A percentile compares a stretch with the other conserved stretches of the same genome.
Evolutionary conservation across 1,140 invertebrate genomes (phyloP).

Genomic region (Pantala flavescens): DNA sequence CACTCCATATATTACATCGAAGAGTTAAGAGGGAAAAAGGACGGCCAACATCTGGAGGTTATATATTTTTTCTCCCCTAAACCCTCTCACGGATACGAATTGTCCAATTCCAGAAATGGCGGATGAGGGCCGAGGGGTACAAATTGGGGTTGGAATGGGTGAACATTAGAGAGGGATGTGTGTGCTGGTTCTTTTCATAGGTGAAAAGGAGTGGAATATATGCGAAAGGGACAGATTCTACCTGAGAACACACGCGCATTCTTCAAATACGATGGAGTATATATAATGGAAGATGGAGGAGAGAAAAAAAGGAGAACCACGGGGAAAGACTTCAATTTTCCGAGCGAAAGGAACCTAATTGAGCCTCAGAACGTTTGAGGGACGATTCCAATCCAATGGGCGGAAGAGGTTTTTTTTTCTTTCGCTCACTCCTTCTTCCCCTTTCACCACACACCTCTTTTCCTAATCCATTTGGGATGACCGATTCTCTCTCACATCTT

Average conservation of each 20-base stretch:
- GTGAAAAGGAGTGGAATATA: too few species aligned
- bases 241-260: too few species aligned
- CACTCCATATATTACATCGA: too few species aligned
- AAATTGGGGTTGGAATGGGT: neutral
- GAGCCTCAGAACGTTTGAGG: neutral
- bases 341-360: conserved; percentile 5
- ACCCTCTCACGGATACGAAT: neutral
- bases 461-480: neutral
- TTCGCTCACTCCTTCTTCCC: neutral
- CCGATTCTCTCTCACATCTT: too few species aligned
- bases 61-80: neutral
- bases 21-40: too few species aligned
- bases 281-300: neutral
- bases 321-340: neutral
- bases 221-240: too few species aligned
- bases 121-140: neutral
- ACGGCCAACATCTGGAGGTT: neutral
- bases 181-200: too few species aligned
- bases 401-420: neutral
- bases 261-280: neutral
- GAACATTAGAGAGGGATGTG: neutral
- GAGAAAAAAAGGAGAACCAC: neutral
- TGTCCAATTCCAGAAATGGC: neutral
- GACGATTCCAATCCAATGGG: neutral
- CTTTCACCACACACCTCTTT: neutral